A percentile compares a stretch with the other conserved stretches of the same genome.
Conservation (phyloP, 53 echinoderm and acorn worm species). For the Hippasteria phrygiana region DNA sequence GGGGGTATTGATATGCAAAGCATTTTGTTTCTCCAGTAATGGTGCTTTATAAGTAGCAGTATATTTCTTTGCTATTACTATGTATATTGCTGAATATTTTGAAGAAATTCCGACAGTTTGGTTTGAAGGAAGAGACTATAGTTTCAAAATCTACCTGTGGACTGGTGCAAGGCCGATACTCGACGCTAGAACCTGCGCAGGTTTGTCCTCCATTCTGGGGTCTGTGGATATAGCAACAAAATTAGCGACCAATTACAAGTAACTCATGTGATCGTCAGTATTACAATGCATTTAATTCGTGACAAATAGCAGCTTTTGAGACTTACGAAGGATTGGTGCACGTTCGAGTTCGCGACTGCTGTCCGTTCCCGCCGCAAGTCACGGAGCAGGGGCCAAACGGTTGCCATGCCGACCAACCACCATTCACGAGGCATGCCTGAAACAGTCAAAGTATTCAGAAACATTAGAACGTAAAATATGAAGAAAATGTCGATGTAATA, state of each 20-base stretch:
- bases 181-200: conserved; percentile 11
- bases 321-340: conserved; percentile 84
- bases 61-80: too few species aligned
- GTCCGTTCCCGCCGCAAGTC: conserved; percentile 80
- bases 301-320: neutral
- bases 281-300: neutral
- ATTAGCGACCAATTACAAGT: neutral
- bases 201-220: conserved; percentile 42
- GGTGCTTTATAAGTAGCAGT: too few species aligned
- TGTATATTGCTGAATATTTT: too few species aligned
- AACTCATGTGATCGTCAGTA: too few species aligned
- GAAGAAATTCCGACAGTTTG: too few species aligned
- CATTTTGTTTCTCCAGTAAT: too few species aligned
- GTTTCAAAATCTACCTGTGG: conserved; percentile 7
- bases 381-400: conserved; percentile 55
- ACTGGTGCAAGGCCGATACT: neutral
- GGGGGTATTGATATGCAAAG: too few species aligned
- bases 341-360: conserved; percentile 42
- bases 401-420: conserved; percentile 79
- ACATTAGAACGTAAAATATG: too few species aligned
- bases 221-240: conserved; percentile 4
- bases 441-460: neutral
- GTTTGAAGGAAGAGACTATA: too few species aligned
- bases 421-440: conserved; percentile 26
- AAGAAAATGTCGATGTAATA: too few species aligned